These are phyloP conservation scores for Dermochelys coriacea DNA, from an alignment of 2,797 vertebrate genomes.

Conservation along the genomic window DNA sequence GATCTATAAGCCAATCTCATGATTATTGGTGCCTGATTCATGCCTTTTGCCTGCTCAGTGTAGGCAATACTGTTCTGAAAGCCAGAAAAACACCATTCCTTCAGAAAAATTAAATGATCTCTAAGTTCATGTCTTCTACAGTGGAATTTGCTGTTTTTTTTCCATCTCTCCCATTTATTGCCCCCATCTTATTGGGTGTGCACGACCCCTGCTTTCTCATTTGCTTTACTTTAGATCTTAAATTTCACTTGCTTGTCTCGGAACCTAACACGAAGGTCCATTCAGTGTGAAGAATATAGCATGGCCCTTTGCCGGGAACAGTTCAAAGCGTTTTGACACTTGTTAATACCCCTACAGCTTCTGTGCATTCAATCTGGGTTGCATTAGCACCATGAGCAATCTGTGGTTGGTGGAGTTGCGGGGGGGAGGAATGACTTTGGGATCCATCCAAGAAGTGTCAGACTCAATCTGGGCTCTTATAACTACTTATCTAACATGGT, in stretches of 20 bases:
- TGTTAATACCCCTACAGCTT: constrained; percentile 36
- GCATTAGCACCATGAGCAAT: constrained; percentile 66
- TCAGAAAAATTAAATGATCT: not conserved
- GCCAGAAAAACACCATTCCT: not conserved
- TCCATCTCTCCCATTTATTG: accelerated
- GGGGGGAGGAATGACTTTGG: constrained; percentile 46
- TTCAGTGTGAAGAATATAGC: not conserved
- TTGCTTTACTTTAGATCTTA: not conserved
- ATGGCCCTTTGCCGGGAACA: not conserved
- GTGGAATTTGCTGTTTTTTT: not conserved
- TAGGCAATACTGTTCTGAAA: not conserved
- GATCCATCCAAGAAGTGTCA: constrained; percentile 54
- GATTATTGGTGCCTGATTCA: not conserved
- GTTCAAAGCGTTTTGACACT: constrained; percentile 51
- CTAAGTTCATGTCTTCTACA: not conserved
- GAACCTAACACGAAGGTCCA: not conserved
- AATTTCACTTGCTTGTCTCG: not conserved
- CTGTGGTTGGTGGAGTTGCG: constrained; percentile 7
- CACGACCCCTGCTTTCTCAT: not conserved
- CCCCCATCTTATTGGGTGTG: not conserved
- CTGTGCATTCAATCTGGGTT: constrained; percentile 67
- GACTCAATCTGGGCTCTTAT: not conserved
- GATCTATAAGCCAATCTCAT: not conserved
- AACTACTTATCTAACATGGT: constrained; percentile 50
- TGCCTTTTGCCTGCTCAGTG: not conserved